Percentiles rank a stretch among this genome's conserved stretches.
These are phyloP conservation scores for Gavialis gangeticus DNA, from an alignment of 2,113 vertebrate species.

Conservation along the genomic window DNA sequence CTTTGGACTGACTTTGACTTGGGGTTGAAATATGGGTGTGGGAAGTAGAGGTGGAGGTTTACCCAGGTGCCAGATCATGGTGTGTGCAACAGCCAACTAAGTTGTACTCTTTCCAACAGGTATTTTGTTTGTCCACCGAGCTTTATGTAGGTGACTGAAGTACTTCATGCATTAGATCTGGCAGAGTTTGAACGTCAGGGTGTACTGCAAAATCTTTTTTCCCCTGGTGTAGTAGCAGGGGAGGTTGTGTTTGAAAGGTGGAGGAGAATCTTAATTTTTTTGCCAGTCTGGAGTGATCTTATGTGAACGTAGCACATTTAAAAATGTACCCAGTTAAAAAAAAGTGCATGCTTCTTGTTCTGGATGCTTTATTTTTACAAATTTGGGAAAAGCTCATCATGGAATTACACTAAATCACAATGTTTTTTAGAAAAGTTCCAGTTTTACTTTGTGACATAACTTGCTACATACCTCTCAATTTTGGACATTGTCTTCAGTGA, in stretches of 20 bases:
- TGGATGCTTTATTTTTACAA: neutral
- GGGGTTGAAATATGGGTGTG: neutral
- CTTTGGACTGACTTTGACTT: neutral
- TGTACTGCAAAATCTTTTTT: neutral
- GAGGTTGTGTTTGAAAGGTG: neutral
- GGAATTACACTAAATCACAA: neutral
- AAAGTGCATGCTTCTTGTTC: neutral
- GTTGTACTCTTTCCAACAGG: neutral
- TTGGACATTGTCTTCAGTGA: neutral
- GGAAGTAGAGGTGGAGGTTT: neutral
- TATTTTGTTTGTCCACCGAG: neutral
- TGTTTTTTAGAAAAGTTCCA: neutral
- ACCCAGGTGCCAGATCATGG: neutral
- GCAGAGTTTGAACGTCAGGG: neutral
- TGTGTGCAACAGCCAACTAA: neutral
- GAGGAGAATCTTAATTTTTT: neutral
- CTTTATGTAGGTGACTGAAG: neutral
- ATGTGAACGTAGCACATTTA: neutral
- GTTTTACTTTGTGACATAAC: neutral
- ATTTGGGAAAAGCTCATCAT: neutral
- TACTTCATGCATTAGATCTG: neutral
- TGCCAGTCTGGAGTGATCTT: neutral
- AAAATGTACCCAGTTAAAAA: neutral
- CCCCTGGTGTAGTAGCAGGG: neutral
- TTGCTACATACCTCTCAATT: neutral